phyloP scores from a whole-genome alignment of 2,797 vertebrate genomes.

The Micrastur ruficollis region DNA sequence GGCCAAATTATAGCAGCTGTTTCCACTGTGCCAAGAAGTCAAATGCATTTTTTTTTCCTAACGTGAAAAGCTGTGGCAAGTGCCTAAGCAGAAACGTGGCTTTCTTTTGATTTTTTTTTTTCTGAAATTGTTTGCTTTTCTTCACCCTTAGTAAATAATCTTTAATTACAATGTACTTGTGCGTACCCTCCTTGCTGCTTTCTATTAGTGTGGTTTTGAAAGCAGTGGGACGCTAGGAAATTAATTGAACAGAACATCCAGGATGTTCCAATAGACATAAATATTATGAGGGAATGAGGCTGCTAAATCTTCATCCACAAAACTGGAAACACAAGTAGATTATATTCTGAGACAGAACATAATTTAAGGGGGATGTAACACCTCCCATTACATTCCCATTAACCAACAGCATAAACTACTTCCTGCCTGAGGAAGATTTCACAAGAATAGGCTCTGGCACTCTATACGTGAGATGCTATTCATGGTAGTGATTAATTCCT shows the following conservation, averaged over 20 bases:
- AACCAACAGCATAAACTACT: not conserved
- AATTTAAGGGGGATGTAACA: not conserved
- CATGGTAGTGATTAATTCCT: not conserved
- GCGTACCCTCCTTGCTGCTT: not conserved
- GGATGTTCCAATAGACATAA: not conserved
- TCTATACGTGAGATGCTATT: not conserved
- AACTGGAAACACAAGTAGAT: not conserved
- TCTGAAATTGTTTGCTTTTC: not conserved
- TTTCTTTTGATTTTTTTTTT: not conserved
- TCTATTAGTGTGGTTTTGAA: not conserved
- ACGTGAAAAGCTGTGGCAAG: not conserved
- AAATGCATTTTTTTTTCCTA: not conserved
- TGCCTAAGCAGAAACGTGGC: not conserved
- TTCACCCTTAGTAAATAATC: not conserved
- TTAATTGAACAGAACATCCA: not conserved
- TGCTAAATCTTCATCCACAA: conserved; percentile 1
- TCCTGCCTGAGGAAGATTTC: not conserved
- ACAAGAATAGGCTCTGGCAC: not conserved
- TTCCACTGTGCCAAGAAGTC: not conserved
- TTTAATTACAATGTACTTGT: not conserved
- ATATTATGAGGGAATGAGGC: not conserved
- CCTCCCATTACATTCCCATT: not conserved
- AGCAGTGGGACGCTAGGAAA: not conserved
- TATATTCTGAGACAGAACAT: not conserved
- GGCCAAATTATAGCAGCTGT: not conserved